These are phyloP conservation scores for Eudemis profundana DNA, from an alignment of 2,888 invertebrate species.

Conservation along the genomic window DNA sequence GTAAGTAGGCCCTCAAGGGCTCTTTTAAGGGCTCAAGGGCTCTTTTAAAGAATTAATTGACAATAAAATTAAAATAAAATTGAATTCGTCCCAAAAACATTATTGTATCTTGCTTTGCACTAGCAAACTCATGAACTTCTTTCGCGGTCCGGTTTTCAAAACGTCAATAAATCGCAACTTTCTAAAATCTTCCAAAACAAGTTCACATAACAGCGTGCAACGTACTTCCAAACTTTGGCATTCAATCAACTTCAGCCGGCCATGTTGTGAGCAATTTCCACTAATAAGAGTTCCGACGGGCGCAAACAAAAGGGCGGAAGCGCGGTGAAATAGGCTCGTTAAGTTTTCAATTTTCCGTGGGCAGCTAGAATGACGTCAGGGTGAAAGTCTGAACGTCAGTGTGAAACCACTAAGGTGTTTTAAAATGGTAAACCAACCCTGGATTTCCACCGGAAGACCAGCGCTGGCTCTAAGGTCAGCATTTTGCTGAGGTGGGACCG, in stretches of 20 bases:
- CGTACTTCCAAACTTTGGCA: neutral
- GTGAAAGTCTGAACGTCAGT: conserved; percentile 6
- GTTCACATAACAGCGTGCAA: neutral
- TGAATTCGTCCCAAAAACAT: too few relatives aligned
- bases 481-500: too few relatives aligned
- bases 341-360: conserved; percentile 82
- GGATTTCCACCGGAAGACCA: too few relatives aligned
- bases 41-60: too few relatives aligned
- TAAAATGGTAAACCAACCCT: too few relatives aligned
- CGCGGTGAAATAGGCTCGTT: conserved; percentile 76
- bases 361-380: conserved; percentile 53
- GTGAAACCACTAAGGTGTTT: too few relatives aligned
- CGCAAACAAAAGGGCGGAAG: conserved; percentile 71
- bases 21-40: too few relatives aligned
- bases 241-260: conserved; percentile 56
- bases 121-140: too few relatives aligned
- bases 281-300: conserved; percentile 66
- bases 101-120: too few relatives aligned
- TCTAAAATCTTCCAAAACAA: neutral
- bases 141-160: neutral
- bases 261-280: conserved; percentile 71
- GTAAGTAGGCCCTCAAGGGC: too few relatives aligned
- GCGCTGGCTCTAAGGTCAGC: too few relatives aligned
- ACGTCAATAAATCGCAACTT: neutral
- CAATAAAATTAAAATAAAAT: too few relatives aligned